These are phyloP conservation scores for Rana temporaria DNA, from an alignment of 2,113 vertebrate genomes.

Conservation along the genomic window DNA sequence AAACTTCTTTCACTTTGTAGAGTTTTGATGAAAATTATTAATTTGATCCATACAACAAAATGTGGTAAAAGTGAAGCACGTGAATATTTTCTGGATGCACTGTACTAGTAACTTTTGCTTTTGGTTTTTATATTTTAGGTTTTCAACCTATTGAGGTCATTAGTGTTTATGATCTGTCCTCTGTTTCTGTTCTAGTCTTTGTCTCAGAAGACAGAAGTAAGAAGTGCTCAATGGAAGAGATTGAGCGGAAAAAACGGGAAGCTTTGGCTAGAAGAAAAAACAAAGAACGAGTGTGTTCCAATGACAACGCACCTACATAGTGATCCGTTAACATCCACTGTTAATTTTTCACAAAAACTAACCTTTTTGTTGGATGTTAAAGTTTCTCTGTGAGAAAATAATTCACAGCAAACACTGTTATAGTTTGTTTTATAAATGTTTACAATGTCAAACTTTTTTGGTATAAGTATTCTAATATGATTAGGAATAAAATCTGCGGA, in stretches of 20 bases:
- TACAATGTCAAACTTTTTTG: conserved; percentile 58
- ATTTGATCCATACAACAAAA: no score
- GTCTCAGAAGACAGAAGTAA: conserved; percentile 73
- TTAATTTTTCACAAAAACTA: background rate
- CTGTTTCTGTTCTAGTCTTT: conserved; percentile 72
- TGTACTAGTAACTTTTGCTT: no score
- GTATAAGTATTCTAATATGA: conserved; percentile 18
- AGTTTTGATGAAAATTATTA: no score
- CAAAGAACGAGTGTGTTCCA: conserved; percentile 70
- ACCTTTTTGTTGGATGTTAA: conserved; percentile 59
- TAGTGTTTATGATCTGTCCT: background rate
- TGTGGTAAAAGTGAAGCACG: no score
- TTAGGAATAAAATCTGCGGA: conserved; percentile 2
- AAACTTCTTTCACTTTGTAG: no score
- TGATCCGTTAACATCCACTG: background rate
- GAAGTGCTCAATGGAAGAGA: conserved; percentile 87
- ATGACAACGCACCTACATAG: conserved; percentile 64
- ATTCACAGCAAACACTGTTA: conserved; percentile 59
- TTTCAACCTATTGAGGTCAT: no score
- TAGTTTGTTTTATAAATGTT: conserved; percentile 61
- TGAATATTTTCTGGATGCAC: no score
- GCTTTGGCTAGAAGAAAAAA: conserved; percentile 84
- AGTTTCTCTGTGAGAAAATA: conserved; percentile 69
- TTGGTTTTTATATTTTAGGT: no score
- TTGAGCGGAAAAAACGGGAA: conserved; percentile 91